Conservation (phyloP, 1,140 invertebrate species). For the Periplaneta americana region DNA sequence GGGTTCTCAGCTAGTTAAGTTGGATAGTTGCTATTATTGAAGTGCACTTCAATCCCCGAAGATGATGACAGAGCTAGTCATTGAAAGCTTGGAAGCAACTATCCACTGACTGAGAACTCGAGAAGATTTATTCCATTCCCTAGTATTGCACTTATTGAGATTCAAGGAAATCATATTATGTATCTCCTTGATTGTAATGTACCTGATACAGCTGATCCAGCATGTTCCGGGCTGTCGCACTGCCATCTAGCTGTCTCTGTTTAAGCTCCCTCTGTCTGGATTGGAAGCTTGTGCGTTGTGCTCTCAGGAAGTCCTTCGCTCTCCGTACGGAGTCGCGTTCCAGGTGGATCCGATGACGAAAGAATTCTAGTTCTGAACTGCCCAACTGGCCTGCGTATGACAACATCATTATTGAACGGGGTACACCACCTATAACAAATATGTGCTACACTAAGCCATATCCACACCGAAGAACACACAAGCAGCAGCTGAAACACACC, state of each 20-base stretch:
- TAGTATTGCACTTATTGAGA: no score
- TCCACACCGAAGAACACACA: not conserved
- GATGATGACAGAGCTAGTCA: no score
- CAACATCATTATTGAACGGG: not conserved
- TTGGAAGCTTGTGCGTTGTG: constrained; percentile 48
- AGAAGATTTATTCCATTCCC: no score
- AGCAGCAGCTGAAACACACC: not conserved
- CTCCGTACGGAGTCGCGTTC: constrained; percentile 70
- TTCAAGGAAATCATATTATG: no score
- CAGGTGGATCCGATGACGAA: constrained; percentile 68
- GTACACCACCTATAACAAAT: not conserved
- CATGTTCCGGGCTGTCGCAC: constrained; percentile 42
- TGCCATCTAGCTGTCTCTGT: constrained; percentile 42
- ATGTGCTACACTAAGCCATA: not conserved
- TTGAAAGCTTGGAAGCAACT: no score
- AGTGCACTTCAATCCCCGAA: no score
- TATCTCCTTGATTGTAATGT: no score
- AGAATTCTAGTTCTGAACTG: constrained; percentile 68
- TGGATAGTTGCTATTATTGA: no score
- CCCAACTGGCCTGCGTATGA: constrained; percentile 17
- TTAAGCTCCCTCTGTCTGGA: constrained; percentile 53
- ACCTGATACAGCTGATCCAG: constrained; percentile 58
- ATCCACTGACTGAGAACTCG: no score
- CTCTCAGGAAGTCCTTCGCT: constrained; percentile 60
- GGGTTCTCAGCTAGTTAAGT: no score